Evolutionary conservation across 37 sponge, comb jelly and placozoan species (phyloP), one percentile per base, ranked within the genome.

Genomic region (Spongilla lacustris): DNA sequence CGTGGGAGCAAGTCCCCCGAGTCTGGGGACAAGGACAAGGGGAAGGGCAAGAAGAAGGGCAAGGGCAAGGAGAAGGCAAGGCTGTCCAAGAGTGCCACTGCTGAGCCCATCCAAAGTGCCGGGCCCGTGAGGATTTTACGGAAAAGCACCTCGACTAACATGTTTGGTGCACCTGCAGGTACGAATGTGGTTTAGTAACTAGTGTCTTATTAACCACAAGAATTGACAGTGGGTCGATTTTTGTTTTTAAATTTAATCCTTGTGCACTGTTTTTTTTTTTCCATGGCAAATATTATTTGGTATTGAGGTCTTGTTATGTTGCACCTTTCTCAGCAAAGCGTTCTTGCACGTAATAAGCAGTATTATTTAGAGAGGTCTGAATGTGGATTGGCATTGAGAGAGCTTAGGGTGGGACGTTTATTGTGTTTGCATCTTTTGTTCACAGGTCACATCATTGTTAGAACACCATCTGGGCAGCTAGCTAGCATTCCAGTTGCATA

Each of bases 1-100:
- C 41, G 35, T 80, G 0, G 32, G 77, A 41, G 41, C 58, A 17
- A 74, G 94, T n/a, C n/a, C n/a, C n/a, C n/a, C 58, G 11, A 10
- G 14, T 14, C 58, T 17, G 58, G 11, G 19, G 58, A 58, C 19
- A 70, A n/a, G n/a, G n/a, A n/a, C n/a, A n/a, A 82, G 67, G 80
- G n/a, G 0, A 37, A 35, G 12, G 27, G 29, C 1, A 82, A 82
- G 72, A 69, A 73, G 50, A 76, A 19, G 77, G n/a, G 10, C 41
- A 84, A 41, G 17, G 29, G 73, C 0, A 72, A 72, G 8, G 73
- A 6, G 19, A 58, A 58, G 11, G 58, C 14, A 17, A 58, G 11
- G 58, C 4, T 58, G 14, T 17, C 58, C 58, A 58, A 58, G 58
- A 58, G 58, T 17, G 58, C 58, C 19, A 58, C 58, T 17, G 58